Evolutionary conservation across 2,888 invertebrate species (phyloP).

Genomic region (Stictocephala bisonia): DNA sequence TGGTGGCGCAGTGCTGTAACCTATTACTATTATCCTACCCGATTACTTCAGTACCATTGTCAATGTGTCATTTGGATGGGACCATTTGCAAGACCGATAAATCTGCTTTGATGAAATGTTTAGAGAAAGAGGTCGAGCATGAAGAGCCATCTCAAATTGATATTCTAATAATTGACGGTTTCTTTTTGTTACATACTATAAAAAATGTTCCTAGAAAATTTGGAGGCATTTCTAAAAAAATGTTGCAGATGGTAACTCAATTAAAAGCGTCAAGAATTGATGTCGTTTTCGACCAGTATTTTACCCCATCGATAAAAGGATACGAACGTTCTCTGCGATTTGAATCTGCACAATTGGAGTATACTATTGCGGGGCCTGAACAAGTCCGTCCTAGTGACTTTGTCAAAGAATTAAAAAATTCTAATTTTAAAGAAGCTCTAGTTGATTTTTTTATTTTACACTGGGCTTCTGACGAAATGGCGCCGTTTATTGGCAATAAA

Average conservation of each 20-base stretch:
- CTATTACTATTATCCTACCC: constrained; percentile 11
- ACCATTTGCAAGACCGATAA: constrained; percentile 2
- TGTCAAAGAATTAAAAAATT: constrained; percentile 56
- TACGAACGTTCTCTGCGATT: constrained; percentile 56
- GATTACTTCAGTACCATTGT: background rate
- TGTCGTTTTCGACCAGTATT: constrained; percentile 59
- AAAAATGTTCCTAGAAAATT: constrained; percentile 60
- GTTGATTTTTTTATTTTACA: constrained; percentile 58
- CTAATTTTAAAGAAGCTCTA: constrained; percentile 58
- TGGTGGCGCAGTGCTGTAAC: no score
- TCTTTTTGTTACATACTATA: constrained; percentile 59
- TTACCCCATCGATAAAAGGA: constrained; percentile 62
- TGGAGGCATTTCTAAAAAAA: constrained; percentile 59
- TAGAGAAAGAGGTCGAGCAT: background rate
- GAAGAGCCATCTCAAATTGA: constrained; percentile 53
- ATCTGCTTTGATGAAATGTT: background rate
- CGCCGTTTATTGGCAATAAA: constrained; percentile 55
- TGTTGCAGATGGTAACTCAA: constrained; percentile 54
- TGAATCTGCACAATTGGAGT: constrained; percentile 56
- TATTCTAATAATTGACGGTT: constrained; percentile 61
- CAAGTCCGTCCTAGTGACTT: constrained; percentile 58
- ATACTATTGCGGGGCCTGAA: constrained; percentile 57
- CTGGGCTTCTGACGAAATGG: constrained; percentile 59
- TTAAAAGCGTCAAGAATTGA: constrained; percentile 50
- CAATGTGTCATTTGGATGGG: constrained; percentile 14